Base-by-base conservation (phyloP, 1,140 invertebrate genomes). In the Drosophila bipectinata region DNA sequence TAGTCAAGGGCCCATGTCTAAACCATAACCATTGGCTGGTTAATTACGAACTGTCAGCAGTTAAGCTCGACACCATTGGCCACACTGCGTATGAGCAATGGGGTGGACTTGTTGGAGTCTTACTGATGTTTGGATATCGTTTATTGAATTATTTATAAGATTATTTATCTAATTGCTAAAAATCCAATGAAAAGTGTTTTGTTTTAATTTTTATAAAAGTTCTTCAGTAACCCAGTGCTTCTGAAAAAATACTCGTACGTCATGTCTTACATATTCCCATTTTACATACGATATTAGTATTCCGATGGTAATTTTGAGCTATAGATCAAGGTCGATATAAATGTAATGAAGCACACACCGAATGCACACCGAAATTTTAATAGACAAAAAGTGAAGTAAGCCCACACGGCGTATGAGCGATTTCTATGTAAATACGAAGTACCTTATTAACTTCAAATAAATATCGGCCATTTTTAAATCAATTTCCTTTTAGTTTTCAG, bases 1-100 rank as follows among this genome's bases (percentile, higher is more conserved):
- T 87, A 56, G 71, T 72, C 82, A 87, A 83, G 82, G 82, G 75
- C 83, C 79, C 69, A 85, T 82, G 79, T 82, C 51, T 68, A 55
- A 75, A 26, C 79, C 66, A 87, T 85, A 72, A 78, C 68, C 63
- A 72, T 67, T 55, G 68, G 37, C 66, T 18, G 54, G 64, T 85
- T 81, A 75, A 80, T 52, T 55, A 53, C 26, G 44, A 45, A 41
- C 34, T 45, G 60, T 44, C 8, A 52, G 52, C 52, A 63, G 47
- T 71, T 75, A 79, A 71, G 56, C 79, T 39, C 71, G 64, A 39
- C 68, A 62, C 32, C 41, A 49, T 49, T 26, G 68, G 48, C 37
- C 21, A 21, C 55, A 51, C 49, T 34, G 49, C n/a, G 28, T 6
- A 26, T 55, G 14, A 21, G 41, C 12, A 41, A 32, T 64, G 58